These are phyloP conservation scores for Melanargia galathea DNA, from an alignment of 2,888 invertebrate species.

Conservation along the genomic window DNA sequence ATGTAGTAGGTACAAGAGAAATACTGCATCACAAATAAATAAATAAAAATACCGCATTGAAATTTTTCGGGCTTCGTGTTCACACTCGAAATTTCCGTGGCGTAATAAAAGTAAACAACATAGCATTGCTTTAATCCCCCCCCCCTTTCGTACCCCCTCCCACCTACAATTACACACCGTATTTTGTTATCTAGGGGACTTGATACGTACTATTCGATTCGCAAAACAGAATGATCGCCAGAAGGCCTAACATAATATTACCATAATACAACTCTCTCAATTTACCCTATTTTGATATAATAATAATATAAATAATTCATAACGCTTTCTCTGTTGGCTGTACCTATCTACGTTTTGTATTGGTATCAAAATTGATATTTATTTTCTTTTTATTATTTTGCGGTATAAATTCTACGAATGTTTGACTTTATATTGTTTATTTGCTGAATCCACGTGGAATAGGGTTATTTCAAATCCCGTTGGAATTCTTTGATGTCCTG, in stretches of 20 bases:
- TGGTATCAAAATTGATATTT: conserved; percentile 1
- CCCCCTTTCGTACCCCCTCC: conserved; percentile 41
- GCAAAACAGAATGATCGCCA: conserved; percentile 31
- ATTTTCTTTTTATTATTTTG: conserved; percentile 14
- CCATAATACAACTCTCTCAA: conserved; percentile 29
- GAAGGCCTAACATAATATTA: conserved; percentile 29
- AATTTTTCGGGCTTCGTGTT: not conserved
- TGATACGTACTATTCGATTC: conserved; percentile 36
- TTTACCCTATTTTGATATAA: conserved; percentile 29
- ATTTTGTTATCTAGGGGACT: conserved; percentile 44
- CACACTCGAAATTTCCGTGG: conserved; percentile 23
- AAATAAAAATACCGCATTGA: conserved; percentile 7
- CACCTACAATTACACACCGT: conserved; percentile 47
- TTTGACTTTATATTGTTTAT: too few relatives aligned
- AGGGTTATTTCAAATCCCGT: too few relatives aligned
- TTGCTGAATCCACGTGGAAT: too few relatives aligned
- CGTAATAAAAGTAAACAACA: conserved; percentile 53
- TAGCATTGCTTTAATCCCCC: conserved; percentile 50
- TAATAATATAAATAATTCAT: conserved; percentile 34
- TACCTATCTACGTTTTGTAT: conserved; percentile 8
- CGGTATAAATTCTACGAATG: not conserved
- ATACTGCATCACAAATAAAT: too few relatives aligned
- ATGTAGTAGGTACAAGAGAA: too few relatives aligned
- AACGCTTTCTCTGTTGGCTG: not conserved
- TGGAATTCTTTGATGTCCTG: too few relatives aligned